Conservation (phyloP, 2,113 vertebrate species). For the Rhinichthys klamathensis region DNA sequence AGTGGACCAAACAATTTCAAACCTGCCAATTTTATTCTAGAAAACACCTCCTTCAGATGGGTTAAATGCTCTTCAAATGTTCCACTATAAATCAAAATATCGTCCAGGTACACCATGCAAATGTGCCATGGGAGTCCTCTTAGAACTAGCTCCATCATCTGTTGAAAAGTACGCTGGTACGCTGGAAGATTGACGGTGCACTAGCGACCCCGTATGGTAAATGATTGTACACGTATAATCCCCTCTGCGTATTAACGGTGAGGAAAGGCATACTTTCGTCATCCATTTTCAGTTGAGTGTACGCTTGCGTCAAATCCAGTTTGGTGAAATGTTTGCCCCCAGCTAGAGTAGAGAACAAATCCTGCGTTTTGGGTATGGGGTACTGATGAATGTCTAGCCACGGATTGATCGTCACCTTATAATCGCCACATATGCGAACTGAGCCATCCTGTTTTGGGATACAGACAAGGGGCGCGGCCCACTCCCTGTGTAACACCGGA, state of each 20-base stretch:
- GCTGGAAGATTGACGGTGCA: conserved; percentile 51
- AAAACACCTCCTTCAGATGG: neutral
- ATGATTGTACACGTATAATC: neutral
- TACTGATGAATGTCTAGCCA: neutral
- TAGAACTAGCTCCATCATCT: neutral
- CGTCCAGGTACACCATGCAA: neutral
- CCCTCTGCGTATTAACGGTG: neutral
- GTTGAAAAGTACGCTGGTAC: neutral
- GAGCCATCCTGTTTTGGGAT: neutral
- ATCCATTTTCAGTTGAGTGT: neutral
- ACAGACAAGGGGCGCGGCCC: too few relatives aligned
- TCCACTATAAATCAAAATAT: neutral
- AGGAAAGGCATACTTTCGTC: conserved; percentile 8
- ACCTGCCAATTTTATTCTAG: neutral
- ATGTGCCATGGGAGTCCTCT: neutral
- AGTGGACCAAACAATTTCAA: too few relatives aligned
- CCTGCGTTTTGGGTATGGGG: neutral
- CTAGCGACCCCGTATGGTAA: conserved; percentile 6
- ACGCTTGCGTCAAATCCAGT: conserved; percentile 51
- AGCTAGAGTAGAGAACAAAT: neutral
- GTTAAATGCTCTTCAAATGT: neutral
- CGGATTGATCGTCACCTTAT: neutral
- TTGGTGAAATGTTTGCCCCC: neutral
- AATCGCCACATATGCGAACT: neutral
- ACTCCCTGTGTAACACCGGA: too few relatives aligned